Conservation (phyloP, 2,888 invertebrate genomes). For the Priocnemis perturbator region DNA sequence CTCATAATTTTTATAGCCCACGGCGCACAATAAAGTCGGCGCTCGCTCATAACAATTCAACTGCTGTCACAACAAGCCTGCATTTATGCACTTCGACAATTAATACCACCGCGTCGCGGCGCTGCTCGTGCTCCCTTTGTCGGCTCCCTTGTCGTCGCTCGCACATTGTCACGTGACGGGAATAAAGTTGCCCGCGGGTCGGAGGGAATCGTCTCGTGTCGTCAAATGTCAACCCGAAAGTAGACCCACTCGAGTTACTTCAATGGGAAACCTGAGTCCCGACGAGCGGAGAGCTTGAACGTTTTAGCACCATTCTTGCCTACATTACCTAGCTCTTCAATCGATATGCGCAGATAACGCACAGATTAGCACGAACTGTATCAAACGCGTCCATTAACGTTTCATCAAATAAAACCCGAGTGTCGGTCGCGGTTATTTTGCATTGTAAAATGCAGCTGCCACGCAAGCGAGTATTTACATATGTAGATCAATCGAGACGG, state of each 20-base stretch:
- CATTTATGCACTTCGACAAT: constrained; percentile 38
- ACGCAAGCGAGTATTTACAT: background rate
- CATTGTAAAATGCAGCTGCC: no score
- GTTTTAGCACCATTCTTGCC: background rate
- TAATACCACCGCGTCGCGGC: constrained; percentile 30
- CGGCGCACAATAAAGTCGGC: constrained; percentile 16
- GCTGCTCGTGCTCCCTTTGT: constrained; percentile 31
- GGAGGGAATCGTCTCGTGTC: constrained; percentile 48
- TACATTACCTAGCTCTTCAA: no score
- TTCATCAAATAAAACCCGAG: no score
- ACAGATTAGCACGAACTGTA: no score
- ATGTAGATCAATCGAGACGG: background rate
- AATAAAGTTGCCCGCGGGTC: constrained; percentile 46
- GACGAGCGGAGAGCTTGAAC: constrained; percentile 2
- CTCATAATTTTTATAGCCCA: constrained; percentile 42
- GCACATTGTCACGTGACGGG: constrained; percentile 43
- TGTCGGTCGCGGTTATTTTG: no score
- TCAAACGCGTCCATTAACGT: no score
- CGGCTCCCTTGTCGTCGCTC: constrained; percentile 21
- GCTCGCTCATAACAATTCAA: constrained; percentile 29
- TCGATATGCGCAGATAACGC: no score
- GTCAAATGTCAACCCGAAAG: constrained; percentile 58
- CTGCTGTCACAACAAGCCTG: constrained; percentile 31
- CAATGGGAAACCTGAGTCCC: constrained; percentile 53
- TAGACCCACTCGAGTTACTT: constrained; percentile 57